Conservation (phyloP, 2,888 invertebrate species). For the Nephrotoma flavescens region DNA sequence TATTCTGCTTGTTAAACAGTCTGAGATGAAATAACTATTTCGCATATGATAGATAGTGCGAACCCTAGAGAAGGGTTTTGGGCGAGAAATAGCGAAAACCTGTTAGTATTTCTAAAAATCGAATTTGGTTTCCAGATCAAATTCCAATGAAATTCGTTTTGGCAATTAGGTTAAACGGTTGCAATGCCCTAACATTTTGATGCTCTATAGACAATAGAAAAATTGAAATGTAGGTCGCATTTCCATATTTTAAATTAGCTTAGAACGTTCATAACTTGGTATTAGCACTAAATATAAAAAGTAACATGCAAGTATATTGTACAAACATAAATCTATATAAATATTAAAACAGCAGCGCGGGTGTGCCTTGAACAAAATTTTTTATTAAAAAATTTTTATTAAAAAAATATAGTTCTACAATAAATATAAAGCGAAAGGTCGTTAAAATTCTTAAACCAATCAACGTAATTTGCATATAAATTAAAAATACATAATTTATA, state of each 20-base stretch:
- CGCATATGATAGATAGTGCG: no score
- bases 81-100: no score
- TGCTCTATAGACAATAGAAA: neutral
- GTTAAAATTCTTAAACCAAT: neutral
- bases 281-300: neutral
- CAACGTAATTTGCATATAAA: neutral
- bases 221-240: neutral
- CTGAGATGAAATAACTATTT: no score
- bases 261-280: neutral
- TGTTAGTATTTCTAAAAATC: no score
- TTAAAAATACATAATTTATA: neutral
- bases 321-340: neutral
- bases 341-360: neutral
- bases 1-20: no score
- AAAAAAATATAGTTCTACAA: neutral
- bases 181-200: no score
- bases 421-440: neutral
- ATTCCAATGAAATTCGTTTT: no score
- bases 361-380: neutral
- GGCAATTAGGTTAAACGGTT: no score
- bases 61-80: no score
- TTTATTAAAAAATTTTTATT: no score
- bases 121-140: no score
- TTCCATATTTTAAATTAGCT: neutral
- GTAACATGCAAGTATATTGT: neutral